These are phyloP conservation scores for Prorops nasuta DNA, from an alignment of 1,140 invertebrate species.

Conservation along the genomic window DNA sequence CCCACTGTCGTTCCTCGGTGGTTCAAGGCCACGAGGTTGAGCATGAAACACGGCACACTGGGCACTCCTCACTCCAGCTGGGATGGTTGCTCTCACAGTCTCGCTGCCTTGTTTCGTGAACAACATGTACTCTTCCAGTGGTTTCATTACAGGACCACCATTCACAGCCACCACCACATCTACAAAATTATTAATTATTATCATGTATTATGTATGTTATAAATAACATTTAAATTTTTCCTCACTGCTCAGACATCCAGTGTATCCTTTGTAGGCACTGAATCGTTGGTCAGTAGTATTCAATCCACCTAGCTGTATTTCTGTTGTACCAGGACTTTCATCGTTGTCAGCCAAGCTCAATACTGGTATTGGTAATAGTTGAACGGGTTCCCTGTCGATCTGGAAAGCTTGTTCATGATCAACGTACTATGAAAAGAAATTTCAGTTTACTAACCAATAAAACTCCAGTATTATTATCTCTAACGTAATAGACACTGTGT, in stretches of 20 bases:
- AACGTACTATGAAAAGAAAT: background rate
- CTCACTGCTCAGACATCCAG: slow-evolving; percentile 86
- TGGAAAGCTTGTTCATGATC: slow-evolving; percentile 22
- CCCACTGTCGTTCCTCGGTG: slow-evolving; percentile 66
- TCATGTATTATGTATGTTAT: background rate
- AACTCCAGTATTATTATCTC: slow-evolving; percentile 69
- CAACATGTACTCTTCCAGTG: slow-evolving; percentile 84
- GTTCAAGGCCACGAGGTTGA: slow-evolving; percentile 61
- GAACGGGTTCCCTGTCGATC: slow-evolving; percentile 74
- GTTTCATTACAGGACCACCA: slow-evolving; percentile 72
- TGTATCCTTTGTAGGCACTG: slow-evolving; percentile 79
- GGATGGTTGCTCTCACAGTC: slow-evolving; percentile 77
- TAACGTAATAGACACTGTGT: slow-evolving; percentile 82
- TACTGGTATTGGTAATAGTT: slow-evolving; percentile 65
- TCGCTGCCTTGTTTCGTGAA: slow-evolving; percentile 78
- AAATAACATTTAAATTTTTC: slow-evolving; percentile 19
- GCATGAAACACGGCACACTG: slow-evolving; percentile 75
- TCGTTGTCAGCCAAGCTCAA: slow-evolving; percentile 64
- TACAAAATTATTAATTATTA: slow-evolving; percentile 42
- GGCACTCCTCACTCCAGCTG: slow-evolving; percentile 78
- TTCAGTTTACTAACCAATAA: slow-evolving; percentile 58
- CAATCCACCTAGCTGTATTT: slow-evolving; percentile 82
- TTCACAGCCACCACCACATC: slow-evolving; percentile 82
- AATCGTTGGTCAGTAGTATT: slow-evolving; percentile 79
- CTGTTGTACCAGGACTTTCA: slow-evolving; percentile 64